Conservation (phyloP, 1,140 invertebrate genomes). For the Papilio aristodemus region DNA sequence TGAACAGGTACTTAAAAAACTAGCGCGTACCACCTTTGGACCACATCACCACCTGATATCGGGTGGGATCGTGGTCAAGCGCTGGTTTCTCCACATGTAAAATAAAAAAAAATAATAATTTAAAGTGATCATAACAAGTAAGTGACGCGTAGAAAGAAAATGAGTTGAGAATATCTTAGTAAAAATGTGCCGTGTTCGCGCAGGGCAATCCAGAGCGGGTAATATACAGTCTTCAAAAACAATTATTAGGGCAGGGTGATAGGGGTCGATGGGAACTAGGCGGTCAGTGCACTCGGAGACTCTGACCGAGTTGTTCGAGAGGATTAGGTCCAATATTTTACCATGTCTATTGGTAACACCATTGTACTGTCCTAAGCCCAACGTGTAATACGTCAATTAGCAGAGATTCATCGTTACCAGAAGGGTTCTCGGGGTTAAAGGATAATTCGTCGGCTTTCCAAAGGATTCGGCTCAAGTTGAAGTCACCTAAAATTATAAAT, state of each 20-base stretch:
- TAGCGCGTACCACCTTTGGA: no score
- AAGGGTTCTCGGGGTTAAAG: slow-evolving; percentile 8
- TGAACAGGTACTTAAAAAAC: no score
- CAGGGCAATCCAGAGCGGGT: no score
- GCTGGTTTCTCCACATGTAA: no score
- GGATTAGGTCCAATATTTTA: slow-evolving; percentile 37
- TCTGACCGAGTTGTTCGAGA: slow-evolving; percentile 32
- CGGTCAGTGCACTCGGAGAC: slow-evolving; percentile 35
- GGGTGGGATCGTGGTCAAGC: no score
- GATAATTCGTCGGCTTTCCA: not conserved
- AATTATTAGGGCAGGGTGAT: slow-evolving; percentile 37
- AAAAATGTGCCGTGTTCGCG: no score
- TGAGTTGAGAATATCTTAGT: no score
- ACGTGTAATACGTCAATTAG: slow-evolving; percentile 35
- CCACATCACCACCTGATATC: no score
- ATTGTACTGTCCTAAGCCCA: slow-evolving; percentile 34
- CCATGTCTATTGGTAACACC: slow-evolving; percentile 31
- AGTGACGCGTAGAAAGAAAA: no score
- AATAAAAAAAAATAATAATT: no score
- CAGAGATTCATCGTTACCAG: slow-evolving; percentile 20
- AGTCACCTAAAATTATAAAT: slow-evolving; percentile 34
- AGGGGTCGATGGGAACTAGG: slow-evolving; percentile 35
- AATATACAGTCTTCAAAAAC: no score
- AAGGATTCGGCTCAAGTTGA: slow-evolving; percentile 26
- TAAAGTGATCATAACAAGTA: no score